Evolutionary conservation across 2,888 invertebrate genomes (phyloP), one percentile per base, ranked within the genome.

Genomic region (Amphipoea lucens): DNA sequence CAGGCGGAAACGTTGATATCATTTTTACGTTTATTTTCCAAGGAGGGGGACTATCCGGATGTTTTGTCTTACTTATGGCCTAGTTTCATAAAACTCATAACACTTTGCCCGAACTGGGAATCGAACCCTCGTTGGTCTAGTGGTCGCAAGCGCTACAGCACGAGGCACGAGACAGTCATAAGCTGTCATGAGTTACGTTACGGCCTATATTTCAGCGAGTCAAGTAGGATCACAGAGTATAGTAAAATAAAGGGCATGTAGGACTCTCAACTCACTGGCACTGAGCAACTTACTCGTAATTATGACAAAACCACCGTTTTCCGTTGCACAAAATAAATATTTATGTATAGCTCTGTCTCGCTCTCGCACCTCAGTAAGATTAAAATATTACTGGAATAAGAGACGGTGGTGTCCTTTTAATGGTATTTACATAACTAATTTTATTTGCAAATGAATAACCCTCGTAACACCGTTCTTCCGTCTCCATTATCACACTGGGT

Each of bases 381-480:
- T 69, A 51, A 69, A 78, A 70, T 78, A 78, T 63, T 71, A n/a
- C 51, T 36, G 11, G 20, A 81, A 63, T 54, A 63, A 48, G 63
- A 81, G 20, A 40, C n/a, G 45, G 4, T 40, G 29, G 57, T 57
- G 45, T 79, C 72, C 54, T 9, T 51, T 79, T 48, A 72, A 65
- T 23, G 17, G 23, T 79, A 81, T 79, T 79, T 81, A 79, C 72
- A 66, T 70, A 81, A 65, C 81, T 81, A 81, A 79, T 81, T 81
- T 60, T 17, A 72, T 81, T 81, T 6, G 79, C 73, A 79, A 81
- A 81, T 57, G 29, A 66, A 72, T 17, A 23, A 48, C 40, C 54
- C 72, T 23, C 63, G 4, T 48, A 40, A 23, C 20, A 51, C 20
- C 20, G 20, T 20, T 57, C 3, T 57, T 57, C 23, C 4, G 23